These are phyloP conservation scores for Novumbra hubbsi DNA, from an alignment of 2,797 vertebrate species.

Conservation along the genomic window DNA sequence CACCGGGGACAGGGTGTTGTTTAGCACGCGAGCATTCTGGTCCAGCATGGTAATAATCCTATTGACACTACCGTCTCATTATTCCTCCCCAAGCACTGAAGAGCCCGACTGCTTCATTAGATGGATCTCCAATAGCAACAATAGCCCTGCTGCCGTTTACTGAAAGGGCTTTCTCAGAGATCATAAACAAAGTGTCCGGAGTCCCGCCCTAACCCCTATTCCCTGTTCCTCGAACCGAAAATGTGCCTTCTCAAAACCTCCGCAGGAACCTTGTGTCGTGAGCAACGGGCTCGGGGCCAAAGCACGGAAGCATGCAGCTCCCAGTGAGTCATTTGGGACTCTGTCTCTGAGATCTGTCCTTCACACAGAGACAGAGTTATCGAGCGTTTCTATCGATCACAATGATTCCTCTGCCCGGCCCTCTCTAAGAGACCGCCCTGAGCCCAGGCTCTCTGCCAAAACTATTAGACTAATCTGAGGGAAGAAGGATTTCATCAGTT, in stretches of 20 bases:
- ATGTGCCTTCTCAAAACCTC: not conserved
- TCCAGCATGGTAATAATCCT: not conserved
- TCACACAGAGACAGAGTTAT: constrained; percentile 38
- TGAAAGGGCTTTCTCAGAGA: constrained; percentile 45
- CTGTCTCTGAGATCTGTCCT: too few relatives aligned
- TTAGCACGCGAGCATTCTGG: not conserved
- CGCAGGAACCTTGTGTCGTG: too few relatives aligned
- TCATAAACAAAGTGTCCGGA: constrained; percentile 46
- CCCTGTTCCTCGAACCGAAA: constrained; percentile 41
- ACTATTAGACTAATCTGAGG: constrained; percentile 51
- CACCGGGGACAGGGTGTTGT: too few relatives aligned
- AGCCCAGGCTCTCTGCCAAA: constrained; percentile 42
- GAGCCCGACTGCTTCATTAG: constrained; percentile 41
- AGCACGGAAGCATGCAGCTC: too few relatives aligned
- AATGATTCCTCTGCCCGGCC: too few relatives aligned
- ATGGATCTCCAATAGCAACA: constrained; percentile 50
- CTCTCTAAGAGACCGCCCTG: too few relatives aligned
- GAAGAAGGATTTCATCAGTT: constrained; percentile 32
- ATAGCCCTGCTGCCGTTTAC: constrained; percentile 42
- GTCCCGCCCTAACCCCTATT: constrained; percentile 31
- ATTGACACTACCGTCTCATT: not conserved
- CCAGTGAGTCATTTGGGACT: not conserved
- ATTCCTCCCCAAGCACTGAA: constrained; percentile 27
- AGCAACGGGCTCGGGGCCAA: too few relatives aligned
- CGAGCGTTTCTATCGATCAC: constrained; percentile 44